Base-by-base conservation (phyloP, 2,797 vertebrate genomes). In the Lagodon rhomboides region DNA sequence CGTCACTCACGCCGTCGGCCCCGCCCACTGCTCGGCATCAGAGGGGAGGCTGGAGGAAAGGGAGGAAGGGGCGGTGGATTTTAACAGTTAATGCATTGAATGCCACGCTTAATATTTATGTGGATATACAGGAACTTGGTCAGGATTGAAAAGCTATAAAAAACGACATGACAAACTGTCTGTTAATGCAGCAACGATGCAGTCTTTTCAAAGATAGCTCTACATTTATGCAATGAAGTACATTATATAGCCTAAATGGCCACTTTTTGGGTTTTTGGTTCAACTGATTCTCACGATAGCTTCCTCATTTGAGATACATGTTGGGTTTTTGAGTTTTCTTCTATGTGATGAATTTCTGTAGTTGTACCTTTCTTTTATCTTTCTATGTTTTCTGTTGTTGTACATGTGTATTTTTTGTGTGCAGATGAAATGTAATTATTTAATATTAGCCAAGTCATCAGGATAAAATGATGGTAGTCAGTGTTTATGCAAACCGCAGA, bases 1-100 rank as follows among this genome's bases (percentile, higher is more conserved):
- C 50, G 80, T 78, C 92, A 84, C 1, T 93, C 88, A 65, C 59
- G 51, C 20, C 54, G 23, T 20, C 0, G 12, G 85, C 79, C 69
- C 85, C 89, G 59, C 89, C 91, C 89, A 85, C 79, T 5, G 56
- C 68, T 49, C 47, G 43, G 73, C 77, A 69, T 79, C 62, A 84
- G 46, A 79, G 38, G n/a, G 64, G 55, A 53, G 54, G 22, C 20
- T 17, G 44, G 44, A 60, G n/a, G 0, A 20, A 16, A n/a, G 25
- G 27, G 27, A 25, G 47, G 59, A 43, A 15, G 22, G 38, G 54
- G 27, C 67, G 41, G 63, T 17, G 27, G 41, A 73, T 41, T 51
- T 8, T 23, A 73, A 47, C 4, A 11, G 18, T 23, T 5, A 30
- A 13, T 12, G 10, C 13, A 18, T 65, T 44, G 49, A 53, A 72